Conservation (phyloP, 2,797 vertebrate species). For the Sciurus carolinensis region DNA sequence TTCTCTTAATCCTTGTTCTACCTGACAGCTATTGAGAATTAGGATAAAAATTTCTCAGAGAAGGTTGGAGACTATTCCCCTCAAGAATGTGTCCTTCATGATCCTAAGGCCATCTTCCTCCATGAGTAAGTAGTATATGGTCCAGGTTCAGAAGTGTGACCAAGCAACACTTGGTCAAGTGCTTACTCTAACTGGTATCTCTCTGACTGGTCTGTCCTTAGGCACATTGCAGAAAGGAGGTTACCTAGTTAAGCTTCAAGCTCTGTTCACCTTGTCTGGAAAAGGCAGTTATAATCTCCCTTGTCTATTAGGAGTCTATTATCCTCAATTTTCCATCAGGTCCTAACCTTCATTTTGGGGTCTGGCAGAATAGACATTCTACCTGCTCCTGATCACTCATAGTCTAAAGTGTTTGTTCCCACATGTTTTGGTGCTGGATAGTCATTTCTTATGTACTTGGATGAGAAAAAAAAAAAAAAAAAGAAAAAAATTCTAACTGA, state of each 20-base stretch:
- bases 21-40: background rate
- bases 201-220: background rate
- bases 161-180: background rate
- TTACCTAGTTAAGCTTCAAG: background rate
- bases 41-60: background rate
- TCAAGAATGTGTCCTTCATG: background rate
- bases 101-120: background rate
- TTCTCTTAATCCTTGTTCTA: background rate
- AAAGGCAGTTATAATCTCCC: background rate
- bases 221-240: background rate
- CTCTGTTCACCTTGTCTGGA: background rate
- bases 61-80: background rate
- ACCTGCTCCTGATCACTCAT: background rate
- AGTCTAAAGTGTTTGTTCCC: background rate
- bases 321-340: background rate
- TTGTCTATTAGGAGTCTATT: background rate
- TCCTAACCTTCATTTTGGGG: background rate
- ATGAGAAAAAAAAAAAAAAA: background rate
- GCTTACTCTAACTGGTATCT: background rate
- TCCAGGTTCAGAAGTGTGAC: background rate
- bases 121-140: background rate
- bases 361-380: background rate
- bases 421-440: background rate
- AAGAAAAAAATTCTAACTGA: constrained; percentile 21
- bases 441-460: constrained; percentile 37